phyloP scores from a whole-genome alignment of 2,113 vertebrate genomes.

The Cygnus atratus region DNA sequence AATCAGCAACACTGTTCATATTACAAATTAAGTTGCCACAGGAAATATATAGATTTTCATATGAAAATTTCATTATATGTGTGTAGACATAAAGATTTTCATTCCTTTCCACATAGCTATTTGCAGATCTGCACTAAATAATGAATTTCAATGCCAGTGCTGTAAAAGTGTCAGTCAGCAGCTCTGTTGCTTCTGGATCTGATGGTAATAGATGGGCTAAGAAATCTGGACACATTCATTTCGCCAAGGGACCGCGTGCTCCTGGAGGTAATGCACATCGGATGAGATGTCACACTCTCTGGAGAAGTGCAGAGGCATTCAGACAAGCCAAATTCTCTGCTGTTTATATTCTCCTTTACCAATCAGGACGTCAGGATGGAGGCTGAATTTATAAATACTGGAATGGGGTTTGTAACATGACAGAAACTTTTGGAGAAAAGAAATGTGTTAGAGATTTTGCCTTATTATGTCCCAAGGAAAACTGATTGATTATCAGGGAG shows the following conservation, averaged over 20 bases:
- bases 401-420: neutral
- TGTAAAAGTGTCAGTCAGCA: conserved; percentile 22
- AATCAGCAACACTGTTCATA: neutral
- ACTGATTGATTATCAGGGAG: neutral
- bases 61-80: neutral
- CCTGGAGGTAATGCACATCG: conserved; percentile 70
- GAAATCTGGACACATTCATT: conserved; percentile 63
- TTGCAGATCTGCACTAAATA: conserved; percentile 20
- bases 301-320: conserved; percentile 57
- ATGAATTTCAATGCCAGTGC: conserved; percentile 21
- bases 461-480: neutral
- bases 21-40: neutral
- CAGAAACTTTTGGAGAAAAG: conserved; percentile 39
- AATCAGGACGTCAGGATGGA: conserved; percentile 11
- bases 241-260: conserved; percentile 48
- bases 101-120: neutral
- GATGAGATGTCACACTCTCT: conserved; percentile 73
- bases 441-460: neutral
- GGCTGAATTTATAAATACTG: conserved; percentile 58
- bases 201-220: conserved; percentile 57
- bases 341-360: conserved; percentile 27
- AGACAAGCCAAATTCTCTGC: conserved; percentile 59
- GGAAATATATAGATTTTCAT: neutral
- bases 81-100: neutral
- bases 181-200: conserved; percentile 12